These are phyloP conservation scores for Parasteatoda lunata DNA, from an alignment of 2,888 invertebrate species.

Conservation along the genomic window DNA sequence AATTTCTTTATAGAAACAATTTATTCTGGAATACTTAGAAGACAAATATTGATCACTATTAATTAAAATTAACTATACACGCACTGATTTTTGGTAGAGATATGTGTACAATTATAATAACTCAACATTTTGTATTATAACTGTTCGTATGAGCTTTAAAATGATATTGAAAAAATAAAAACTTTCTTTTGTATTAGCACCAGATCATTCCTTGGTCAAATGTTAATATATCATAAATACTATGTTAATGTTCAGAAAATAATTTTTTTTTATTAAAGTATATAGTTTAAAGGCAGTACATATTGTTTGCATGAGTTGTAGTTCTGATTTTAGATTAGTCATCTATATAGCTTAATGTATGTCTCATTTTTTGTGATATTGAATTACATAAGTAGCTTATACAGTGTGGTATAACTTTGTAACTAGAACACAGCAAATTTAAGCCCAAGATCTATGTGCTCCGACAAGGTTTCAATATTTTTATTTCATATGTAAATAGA, in stretches of 20 bases:
- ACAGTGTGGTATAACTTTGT: constrained; percentile 34
- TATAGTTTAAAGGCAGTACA: constrained; percentile 33
- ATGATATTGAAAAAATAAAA: constrained; percentile 29
- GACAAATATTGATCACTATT: constrained; percentile 16
- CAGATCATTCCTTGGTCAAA: constrained; percentile 53
- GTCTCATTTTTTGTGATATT: constrained; percentile 26
- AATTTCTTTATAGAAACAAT: constrained; percentile 44
- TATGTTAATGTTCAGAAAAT: constrained; percentile 38
- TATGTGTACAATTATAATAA: constrained; percentile 8
- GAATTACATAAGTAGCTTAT: constrained; percentile 35
- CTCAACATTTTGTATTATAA: constrained; percentile 50
- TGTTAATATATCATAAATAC: constrained; percentile 40
- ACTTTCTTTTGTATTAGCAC: constrained; percentile 40
- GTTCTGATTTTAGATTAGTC: constrained; percentile 38
- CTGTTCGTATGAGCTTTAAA: constrained; percentile 54
- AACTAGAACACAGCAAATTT: constrained; percentile 23
- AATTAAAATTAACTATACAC: constrained; percentile 10
- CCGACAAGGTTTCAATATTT: constrained; percentile 7
- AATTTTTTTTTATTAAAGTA: constrained; percentile 33
- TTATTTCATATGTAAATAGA: constrained; percentile 12
- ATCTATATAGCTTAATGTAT: constrained; percentile 41
- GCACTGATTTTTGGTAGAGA: constrained; percentile 25
- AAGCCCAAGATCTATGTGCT: constrained; percentile 39
- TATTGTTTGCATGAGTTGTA: constrained; percentile 32
- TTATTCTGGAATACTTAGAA: constrained; percentile 10